Percentiles rank a stretch among this genome's conserved stretches.
These are phyloP conservation scores for Scolanthus callimorphus DNA, from an alignment of 92 coral and sea anemone species.

Conservation along the genomic window DNA sequence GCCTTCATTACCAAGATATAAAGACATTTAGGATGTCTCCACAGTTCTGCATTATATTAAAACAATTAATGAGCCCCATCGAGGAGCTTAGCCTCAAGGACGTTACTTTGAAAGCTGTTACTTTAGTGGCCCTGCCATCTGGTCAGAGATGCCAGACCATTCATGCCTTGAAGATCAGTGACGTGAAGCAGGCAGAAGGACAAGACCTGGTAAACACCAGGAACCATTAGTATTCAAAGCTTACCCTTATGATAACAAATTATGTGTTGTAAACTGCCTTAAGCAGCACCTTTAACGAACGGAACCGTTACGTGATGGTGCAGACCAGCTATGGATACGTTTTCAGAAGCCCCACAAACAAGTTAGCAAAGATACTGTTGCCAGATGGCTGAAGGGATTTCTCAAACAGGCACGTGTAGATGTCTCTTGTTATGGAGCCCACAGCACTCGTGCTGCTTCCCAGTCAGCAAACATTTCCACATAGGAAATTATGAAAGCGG, in stretches of 20 bases:
- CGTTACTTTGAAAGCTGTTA: constrained; percentile 25
- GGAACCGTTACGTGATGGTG: neutral
- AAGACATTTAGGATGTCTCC: constrained; percentile 37
- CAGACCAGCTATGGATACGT: neutral
- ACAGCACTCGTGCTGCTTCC: constrained; percentile 10
- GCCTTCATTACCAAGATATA: constrained; percentile 41
- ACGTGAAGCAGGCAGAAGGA: constrained; percentile 12
- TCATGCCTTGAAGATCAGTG: constrained; percentile 18
- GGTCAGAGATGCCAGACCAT: constrained; percentile 43
- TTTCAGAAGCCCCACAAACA: neutral
- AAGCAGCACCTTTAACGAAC: constrained; percentile 1
- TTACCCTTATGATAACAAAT: constrained; percentile 1
- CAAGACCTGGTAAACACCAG: constrained; percentile 12
- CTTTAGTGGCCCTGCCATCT: constrained; percentile 30
- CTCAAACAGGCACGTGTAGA: constrained; percentile 8
- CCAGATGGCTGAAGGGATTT: constrained; percentile 18
- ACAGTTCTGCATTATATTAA: constrained; percentile 11
- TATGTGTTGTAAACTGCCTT: constrained; percentile 7
- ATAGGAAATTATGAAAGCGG: constrained; percentile 2
- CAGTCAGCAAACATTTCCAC: neutral
- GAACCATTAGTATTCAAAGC: constrained; percentile 5
- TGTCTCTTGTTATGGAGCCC: neutral
- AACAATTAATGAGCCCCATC: constrained; percentile 1
- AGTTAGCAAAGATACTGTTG: constrained; percentile 6
- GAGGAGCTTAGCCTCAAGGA: constrained; percentile 11